Percentiles rank a stretch among this genome's conserved stretches.
Conservation (phyloP, 2,113 vertebrate genomes). For the Eretmochelys imbricata region DNA sequence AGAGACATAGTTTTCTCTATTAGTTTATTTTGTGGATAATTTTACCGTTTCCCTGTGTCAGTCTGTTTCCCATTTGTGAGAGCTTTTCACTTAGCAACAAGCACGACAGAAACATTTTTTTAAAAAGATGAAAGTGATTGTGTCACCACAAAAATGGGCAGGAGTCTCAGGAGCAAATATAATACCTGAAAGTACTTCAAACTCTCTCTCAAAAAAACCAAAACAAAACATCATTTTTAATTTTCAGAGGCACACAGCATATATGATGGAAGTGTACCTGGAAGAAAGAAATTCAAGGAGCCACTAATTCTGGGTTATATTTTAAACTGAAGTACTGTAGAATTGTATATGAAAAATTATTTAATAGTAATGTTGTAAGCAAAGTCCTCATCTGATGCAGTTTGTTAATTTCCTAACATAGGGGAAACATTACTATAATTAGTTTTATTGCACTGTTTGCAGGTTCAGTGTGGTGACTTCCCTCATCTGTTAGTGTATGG, state of each 20-base stretch:
- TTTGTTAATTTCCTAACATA: accelerated
- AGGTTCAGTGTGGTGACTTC: conserved; percentile 98
- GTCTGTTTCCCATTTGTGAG: neutral
- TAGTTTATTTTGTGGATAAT: neutral
- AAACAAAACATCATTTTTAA: neutral
- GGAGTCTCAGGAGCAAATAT: neutral
- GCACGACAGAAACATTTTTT: neutral
- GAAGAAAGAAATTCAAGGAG: neutral
- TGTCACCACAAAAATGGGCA: neutral
- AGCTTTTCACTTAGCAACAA: neutral
- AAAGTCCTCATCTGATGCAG: no score
- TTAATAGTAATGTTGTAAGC: neutral
- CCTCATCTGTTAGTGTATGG: conserved; percentile 96
- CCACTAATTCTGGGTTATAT: neutral
- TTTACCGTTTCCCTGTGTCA: neutral
- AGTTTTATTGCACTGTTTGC: neutral
- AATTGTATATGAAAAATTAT: neutral
- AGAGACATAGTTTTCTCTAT: neutral
- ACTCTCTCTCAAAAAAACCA: neutral
- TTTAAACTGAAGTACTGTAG: neutral
- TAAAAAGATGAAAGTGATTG: neutral
- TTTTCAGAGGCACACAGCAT: neutral
- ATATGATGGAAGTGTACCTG: neutral
- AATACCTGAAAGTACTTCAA: neutral
- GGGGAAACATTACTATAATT: neutral